Conservation (phyloP, 2,113 vertebrate species). For the Acanthochromis polyacanthus region DNA sequence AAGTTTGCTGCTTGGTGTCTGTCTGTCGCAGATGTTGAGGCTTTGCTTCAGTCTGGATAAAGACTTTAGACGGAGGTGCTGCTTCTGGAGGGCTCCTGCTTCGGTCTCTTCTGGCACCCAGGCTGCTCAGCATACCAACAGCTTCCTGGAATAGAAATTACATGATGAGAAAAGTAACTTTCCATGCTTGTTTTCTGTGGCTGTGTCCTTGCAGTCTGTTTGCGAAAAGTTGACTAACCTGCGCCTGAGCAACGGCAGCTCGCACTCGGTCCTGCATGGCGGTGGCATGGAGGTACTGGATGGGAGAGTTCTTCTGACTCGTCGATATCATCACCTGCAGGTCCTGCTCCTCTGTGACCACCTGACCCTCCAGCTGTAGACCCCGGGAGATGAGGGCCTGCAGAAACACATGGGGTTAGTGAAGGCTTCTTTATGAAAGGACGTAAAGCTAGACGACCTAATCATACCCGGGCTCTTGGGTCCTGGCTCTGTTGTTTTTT, state of each 20-base stretch:
- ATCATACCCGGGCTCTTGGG: slow-evolving; percentile 73
- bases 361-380: slow-evolving; percentile 86
- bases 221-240: slow-evolving; percentile 77
- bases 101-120: slow-evolving; percentile 80
- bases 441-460: not conserved
- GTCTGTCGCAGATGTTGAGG: slow-evolving; percentile 22
- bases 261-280: slow-evolving; percentile 86
- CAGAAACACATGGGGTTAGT: slow-evolving; percentile 8
- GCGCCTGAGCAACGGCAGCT: slow-evolving; percentile 85
- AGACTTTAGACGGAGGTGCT: slow-evolving; percentile 76
- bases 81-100: slow-evolving; percentile 80
- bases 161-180: not conserved
- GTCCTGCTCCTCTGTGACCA: slow-evolving; percentile 88
- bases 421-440: not conserved
- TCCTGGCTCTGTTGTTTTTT: slow-evolving; percentile 68
- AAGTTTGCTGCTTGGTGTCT: slow-evolving; percentile 8
- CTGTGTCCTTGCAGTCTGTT: not conserved
- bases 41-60: slow-evolving; percentile 62
- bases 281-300: slow-evolving; percentile 81
- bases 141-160: slow-evolving; percentile 75
- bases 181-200: not conserved
- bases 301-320: slow-evolving; percentile 82
- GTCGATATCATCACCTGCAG: slow-evolving; percentile 84
- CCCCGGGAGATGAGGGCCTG: slow-evolving; percentile 89
- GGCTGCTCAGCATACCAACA: slow-evolving; percentile 84